Evolutionary conservation across 1,140 invertebrate genomes (phyloP).

Genomic region (Cylas formicarius): DNA sequence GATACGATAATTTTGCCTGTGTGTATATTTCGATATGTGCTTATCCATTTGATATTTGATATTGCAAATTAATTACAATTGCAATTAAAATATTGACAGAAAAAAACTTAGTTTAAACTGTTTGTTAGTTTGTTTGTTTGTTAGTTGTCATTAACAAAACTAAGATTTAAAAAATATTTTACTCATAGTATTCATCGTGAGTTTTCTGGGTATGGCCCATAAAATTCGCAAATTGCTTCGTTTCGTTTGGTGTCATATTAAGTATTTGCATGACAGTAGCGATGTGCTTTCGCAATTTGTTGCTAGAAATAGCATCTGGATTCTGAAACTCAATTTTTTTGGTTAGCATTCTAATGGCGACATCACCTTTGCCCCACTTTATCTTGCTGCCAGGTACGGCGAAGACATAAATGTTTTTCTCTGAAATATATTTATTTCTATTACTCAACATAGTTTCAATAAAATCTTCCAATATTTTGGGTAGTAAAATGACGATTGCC

Average conservation of each 20-base stretch:
- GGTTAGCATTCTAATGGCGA: constrained; percentile 16
- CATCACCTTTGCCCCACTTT: constrained; percentile 24
- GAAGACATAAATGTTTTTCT: constrained; percentile 19
- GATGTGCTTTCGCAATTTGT: constrained; percentile 25
- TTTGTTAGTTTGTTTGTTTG: no score
- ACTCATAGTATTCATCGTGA: constrained; percentile 26
- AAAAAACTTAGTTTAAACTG: no score
- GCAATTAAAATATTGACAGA: no score
- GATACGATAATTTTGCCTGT: no score
- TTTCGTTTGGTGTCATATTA: constrained; percentile 21
- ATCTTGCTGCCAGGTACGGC: constrained; percentile 16
- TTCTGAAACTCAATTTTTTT: constrained; percentile 20
- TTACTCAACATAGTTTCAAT: constrained; percentile 16
- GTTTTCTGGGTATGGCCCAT: constrained; percentile 28
- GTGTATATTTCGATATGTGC: no score
- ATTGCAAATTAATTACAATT: no score
- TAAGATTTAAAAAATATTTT: constrained; percentile 18
- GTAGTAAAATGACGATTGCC: constrained; percentile 22
- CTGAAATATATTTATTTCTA: constrained; percentile 7
- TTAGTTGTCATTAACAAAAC: no score
- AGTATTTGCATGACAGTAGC: constrained; percentile 26
- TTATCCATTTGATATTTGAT: no score
- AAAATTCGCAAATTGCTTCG: constrained; percentile 22
- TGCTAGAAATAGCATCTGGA: constrained; percentile 18
- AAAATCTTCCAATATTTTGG: constrained; percentile 19